These are phyloP conservation scores for Diarsia brunnea DNA, from an alignment of 2,888 invertebrate species.

Conservation along the genomic window DNA sequence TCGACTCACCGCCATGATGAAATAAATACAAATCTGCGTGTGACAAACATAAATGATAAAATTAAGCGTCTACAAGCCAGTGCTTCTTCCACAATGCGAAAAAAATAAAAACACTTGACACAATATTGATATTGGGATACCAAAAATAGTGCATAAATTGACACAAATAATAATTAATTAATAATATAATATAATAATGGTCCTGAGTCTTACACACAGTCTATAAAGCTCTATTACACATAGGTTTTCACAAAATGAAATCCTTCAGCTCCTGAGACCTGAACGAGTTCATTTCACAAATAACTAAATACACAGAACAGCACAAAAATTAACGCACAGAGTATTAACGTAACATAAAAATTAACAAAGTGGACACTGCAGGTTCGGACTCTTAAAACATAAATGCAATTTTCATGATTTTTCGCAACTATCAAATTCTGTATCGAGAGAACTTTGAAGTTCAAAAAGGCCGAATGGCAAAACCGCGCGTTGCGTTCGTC, in stretches of 20 bases:
- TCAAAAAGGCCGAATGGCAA: slow-evolving; percentile 52
- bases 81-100: slow-evolving; percentile 82
- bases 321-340: slow-evolving; percentile 86
- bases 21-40: slow-evolving; percentile 70
- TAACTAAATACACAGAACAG: slow-evolving; percentile 86
- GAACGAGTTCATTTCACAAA: slow-evolving; percentile 78
- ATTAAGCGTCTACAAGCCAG: slow-evolving; percentile 87
- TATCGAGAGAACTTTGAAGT: slow-evolving; percentile 58
- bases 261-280: slow-evolving; percentile 65
- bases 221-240: slow-evolving; percentile 88
- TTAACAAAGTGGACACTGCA: slow-evolving; percentile 82
- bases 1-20: slow-evolving; percentile 64
- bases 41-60: slow-evolving; percentile 72
- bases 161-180: slow-evolving; percentile 79
- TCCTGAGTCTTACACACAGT: slow-evolving; percentile 89
- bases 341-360: slow-evolving; percentile 81
- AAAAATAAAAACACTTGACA: slow-evolving; percentile 78
- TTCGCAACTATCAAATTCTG: slow-evolving; percentile 63
- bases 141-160: slow-evolving; percentile 83
- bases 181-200: slow-evolving; percentile 79
- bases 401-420: slow-evolving; percentile 81
- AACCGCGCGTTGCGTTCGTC: slow-evolving; percentile 69
- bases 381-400: slow-evolving; percentile 80
- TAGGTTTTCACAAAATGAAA: slow-evolving; percentile 79
- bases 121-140: slow-evolving; percentile 76